A percentile compares a stretch with the other conserved stretches of the same genome.
Evolutionary conservation across 53 echinoderm and acorn worm species (phyloP).

Genomic region (Stichopus horrens): DNA sequence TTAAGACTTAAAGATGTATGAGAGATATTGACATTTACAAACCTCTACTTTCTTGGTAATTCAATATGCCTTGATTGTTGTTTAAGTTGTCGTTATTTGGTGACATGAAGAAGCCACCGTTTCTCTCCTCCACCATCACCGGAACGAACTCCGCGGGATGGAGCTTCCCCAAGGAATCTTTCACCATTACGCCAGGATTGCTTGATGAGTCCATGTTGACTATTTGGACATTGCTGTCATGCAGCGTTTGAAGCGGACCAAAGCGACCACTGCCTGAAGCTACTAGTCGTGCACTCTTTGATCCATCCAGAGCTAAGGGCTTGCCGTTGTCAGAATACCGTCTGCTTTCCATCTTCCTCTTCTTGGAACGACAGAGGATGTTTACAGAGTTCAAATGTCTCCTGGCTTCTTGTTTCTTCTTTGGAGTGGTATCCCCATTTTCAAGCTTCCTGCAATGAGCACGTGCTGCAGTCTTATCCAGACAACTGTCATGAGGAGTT

Average conservation of each 20-base stretch:
- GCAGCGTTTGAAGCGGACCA: constrained; percentile 22
- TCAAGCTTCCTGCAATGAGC: constrained; percentile 11
- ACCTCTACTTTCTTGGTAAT: not conserved
- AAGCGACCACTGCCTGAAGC: not conserved
- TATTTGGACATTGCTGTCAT: constrained; percentile 12
- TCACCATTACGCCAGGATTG: constrained; percentile 32
- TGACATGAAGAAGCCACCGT: constrained; percentile 30
- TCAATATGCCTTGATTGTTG: constrained; percentile 5
- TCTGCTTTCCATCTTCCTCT: constrained; percentile 20
- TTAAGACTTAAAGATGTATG: too few relatives aligned
- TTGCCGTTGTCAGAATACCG: not conserved
- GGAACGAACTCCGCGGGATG: constrained; percentile 45
- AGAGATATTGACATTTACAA: not conserved
- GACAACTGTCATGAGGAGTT: constrained; percentile 27
- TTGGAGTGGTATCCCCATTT: constrained; percentile 30
- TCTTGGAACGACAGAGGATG: constrained; percentile 44
- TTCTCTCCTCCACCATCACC: constrained; percentile 36
- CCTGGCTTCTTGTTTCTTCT: constrained; percentile 9
- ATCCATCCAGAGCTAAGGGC: not conserved
- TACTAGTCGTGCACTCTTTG: not conserved
- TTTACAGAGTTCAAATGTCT: constrained; percentile 38
- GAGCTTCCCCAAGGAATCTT: constrained; percentile 24
- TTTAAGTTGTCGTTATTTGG: not conserved
- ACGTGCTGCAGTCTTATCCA: not conserved
- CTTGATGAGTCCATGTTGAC: not conserved